Evolutionary conservation across 23 tunicate species (phyloP).

Genomic region (Styela plicata): DNA sequence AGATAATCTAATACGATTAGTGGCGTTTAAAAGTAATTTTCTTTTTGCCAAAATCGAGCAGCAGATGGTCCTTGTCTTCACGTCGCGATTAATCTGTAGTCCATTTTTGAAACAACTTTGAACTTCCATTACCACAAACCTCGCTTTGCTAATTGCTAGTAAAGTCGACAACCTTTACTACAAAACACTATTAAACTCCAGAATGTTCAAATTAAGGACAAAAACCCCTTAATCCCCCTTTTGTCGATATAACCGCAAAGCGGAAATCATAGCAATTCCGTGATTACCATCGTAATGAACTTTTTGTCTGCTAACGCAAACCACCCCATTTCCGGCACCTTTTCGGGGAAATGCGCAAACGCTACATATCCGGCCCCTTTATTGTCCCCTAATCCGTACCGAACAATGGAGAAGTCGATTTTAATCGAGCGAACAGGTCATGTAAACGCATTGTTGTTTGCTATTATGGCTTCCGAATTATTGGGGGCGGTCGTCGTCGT

Average conservation of each 20-base stretch:
- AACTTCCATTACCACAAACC: too few relatives aligned
- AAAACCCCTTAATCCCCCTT: too few relatives aligned
- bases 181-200: too few relatives aligned
- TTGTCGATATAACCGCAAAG: background rate
- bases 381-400: background rate
- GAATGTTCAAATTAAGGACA: too few relatives aligned
- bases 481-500: background rate
- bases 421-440: background rate
- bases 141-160: too few relatives aligned
- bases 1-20: too few relatives aligned
- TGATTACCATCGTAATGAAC: background rate
- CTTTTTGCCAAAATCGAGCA: too few relatives aligned
- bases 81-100: too few relatives aligned
- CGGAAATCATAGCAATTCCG: background rate
- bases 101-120: too few relatives aligned
- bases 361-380: background rate
- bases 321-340: background rate
- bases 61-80: too few relatives aligned
- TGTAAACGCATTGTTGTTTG: background rate
- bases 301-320: background rate
- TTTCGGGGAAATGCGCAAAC: background rate
- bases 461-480: background rate
- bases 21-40: too few relatives aligned
- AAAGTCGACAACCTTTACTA: too few relatives aligned
- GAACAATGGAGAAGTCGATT: background rate